phyloP scores from a whole-genome alignment of 2,113 vertebrate species.

The Mus spicilegus region DNA sequence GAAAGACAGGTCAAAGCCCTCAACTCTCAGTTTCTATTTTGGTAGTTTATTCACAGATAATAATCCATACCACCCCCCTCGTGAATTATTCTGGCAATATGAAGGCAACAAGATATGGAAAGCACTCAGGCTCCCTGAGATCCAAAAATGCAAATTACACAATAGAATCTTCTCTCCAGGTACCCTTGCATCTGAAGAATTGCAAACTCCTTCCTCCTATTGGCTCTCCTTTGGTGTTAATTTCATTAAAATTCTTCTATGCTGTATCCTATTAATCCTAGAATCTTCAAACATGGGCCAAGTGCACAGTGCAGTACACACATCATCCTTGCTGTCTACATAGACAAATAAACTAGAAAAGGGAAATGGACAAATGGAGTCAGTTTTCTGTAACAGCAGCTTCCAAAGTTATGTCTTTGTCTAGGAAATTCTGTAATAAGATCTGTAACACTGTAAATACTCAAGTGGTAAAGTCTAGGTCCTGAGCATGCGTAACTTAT shows the following conservation, averaged over 20 bases:
- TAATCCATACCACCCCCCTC: slow-evolving; percentile 31
- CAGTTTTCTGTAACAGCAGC: neutral
- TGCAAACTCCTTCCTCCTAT: neutral
- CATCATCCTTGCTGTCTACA: neutral
- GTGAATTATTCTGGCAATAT: slow-evolving; percentile 35
- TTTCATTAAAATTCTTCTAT: slow-evolving; percentile 23
- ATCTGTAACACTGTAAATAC: neutral
- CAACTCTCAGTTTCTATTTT: slow-evolving; percentile 18
- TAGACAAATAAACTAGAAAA: neutral
- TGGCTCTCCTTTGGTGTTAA: slow-evolving; percentile 30
- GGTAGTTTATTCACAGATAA: slow-evolving; percentile 53
- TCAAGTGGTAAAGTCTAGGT: neutral
- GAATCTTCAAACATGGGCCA: neutral
- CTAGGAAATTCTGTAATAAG: neutral
- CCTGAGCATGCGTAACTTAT: slow-evolving; percentile 3
- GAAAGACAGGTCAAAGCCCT: slow-evolving; percentile 20
- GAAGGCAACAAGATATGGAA: neutral
- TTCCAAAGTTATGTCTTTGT: slow-evolving; percentile 45
- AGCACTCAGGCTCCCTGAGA: slow-evolving; percentile 7
- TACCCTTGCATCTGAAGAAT: neutral
- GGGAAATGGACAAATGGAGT: neutral
- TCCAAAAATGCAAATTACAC: neutral
- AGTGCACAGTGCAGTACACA: neutral
- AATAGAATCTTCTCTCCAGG: neutral
- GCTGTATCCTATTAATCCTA: neutral